These are phyloP conservation scores for Melanostigma gelatinosum DNA, from an alignment of 2,113 vertebrate species.

Conservation along the genomic window DNA sequence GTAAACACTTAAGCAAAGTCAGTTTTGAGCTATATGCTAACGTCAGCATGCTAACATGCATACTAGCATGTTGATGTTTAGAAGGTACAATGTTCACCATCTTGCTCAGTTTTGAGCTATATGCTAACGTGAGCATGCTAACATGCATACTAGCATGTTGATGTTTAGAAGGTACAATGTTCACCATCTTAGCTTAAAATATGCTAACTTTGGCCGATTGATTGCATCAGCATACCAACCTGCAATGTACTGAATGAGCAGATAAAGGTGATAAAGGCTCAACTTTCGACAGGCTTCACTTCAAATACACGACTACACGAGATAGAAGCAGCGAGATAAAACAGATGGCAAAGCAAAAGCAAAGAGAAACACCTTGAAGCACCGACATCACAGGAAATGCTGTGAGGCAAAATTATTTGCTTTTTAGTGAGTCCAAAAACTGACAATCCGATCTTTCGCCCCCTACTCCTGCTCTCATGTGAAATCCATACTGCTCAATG, in stretches of 20 bases:
- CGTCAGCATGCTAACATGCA: background rate
- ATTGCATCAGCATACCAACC: background rate
- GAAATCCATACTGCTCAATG: conserved; percentile 27
- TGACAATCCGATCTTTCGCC: conserved; percentile 12
- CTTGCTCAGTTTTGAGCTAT: background rate
- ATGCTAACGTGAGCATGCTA: background rate
- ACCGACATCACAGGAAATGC: conserved; percentile 25
- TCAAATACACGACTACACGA: conserved; percentile 12
- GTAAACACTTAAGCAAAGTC: background rate
- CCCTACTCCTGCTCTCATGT: conserved; percentile 21
- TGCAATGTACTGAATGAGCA: conserved; percentile 2
- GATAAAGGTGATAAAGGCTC: conserved; percentile 9
- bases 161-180: background rate
- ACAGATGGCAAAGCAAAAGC: conserved; percentile 33
- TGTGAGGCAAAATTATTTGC: conserved; percentile 6
- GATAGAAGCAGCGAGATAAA: conserved; percentile 27
- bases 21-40: background rate
- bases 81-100: background rate
- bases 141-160: background rate
- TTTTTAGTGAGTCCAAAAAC: conserved; percentile 36
- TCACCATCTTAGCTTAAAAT: background rate
- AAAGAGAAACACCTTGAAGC: conserved; percentile 25
- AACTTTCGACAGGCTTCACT: conserved; percentile 17
- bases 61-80: background rate
- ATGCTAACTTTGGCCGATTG: background rate